These are phyloP conservation scores for Philereme transversata DNA, from an alignment of 2,888 invertebrate species.

Conservation along the genomic window DNA sequence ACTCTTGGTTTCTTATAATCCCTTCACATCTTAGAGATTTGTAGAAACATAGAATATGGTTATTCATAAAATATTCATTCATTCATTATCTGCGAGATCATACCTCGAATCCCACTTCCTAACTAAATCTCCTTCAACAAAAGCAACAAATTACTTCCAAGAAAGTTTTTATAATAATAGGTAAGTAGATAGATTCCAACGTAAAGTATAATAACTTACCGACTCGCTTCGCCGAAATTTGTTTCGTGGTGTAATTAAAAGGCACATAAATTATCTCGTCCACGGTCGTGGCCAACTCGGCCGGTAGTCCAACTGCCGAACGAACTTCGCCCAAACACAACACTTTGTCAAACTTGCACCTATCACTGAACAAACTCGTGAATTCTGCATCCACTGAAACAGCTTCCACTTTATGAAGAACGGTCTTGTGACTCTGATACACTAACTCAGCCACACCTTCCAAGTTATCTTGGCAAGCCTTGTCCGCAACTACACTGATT, in stretches of 20 bases:
- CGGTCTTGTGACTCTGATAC: constrained; percentile 60
- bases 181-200: constrained; percentile 34
- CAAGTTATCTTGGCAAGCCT: constrained; percentile 74
- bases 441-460: constrained; percentile 82
- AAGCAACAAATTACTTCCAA: constrained; percentile 11
- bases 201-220: constrained; percentile 60
- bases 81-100: neutral
- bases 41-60: no score
- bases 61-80: no score
- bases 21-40: neutral
- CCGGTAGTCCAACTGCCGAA: constrained; percentile 78
- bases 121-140: constrained; percentile 24
- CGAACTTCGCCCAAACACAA: constrained; percentile 85
- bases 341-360: constrained; percentile 71
- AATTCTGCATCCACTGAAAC: constrained; percentile 58
- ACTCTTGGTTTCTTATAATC: neutral
- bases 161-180: constrained; percentile 25
- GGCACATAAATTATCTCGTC: constrained; percentile 87
- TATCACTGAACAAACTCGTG: constrained; percentile 71
- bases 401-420: constrained; percentile 62
- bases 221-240: constrained; percentile 73
- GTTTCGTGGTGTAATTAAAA: constrained; percentile 85
- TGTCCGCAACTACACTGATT: constrained; percentile 82
- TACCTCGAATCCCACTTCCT: neutral
- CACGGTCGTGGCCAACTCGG: constrained; percentile 70